These are phyloP conservation scores for Silurus meridionalis DNA, from an alignment of 2,113 vertebrate genomes.

Conservation along the genomic window DNA sequence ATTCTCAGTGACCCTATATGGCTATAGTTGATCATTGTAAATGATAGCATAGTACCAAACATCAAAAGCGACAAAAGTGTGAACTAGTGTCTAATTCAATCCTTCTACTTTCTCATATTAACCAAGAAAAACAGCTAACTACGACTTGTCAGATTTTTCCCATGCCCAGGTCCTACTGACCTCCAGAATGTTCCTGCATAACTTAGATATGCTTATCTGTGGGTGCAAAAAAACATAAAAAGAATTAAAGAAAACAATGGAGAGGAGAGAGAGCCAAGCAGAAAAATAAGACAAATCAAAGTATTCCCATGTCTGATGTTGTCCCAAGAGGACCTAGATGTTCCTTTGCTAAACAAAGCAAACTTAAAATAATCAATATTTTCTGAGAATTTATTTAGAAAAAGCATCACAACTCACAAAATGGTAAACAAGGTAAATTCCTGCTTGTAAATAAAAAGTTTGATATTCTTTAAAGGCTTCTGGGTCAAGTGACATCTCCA, in stretches of 20 bases:
- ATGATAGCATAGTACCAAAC: neutral
- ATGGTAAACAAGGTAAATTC: neutral
- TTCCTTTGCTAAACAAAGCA: neutral
- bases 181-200: conserved; percentile 47
- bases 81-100: neutral
- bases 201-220: conserved; percentile 44
- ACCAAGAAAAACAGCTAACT: neutral
- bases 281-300: conserved; percentile 26
- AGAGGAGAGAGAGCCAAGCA: conserved; percentile 1
- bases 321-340: neutral
- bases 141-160: neutral
- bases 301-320: conserved; percentile 11
- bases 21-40: neutral
- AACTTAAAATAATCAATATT: neutral
- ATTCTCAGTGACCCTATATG: neutral
- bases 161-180: neutral
- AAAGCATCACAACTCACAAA: neutral
- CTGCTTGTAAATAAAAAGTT: neutral
- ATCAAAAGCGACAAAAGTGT: neutral
- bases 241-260: conserved; percentile 10
- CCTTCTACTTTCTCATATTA: neutral
- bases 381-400: neutral
- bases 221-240: conserved; percentile 24
- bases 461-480: neutral
- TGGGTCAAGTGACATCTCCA: neutral